Evolutionary conservation across 2,113 vertebrate species (phyloP).

Genomic region (Larimichthys polyactis): DNA sequence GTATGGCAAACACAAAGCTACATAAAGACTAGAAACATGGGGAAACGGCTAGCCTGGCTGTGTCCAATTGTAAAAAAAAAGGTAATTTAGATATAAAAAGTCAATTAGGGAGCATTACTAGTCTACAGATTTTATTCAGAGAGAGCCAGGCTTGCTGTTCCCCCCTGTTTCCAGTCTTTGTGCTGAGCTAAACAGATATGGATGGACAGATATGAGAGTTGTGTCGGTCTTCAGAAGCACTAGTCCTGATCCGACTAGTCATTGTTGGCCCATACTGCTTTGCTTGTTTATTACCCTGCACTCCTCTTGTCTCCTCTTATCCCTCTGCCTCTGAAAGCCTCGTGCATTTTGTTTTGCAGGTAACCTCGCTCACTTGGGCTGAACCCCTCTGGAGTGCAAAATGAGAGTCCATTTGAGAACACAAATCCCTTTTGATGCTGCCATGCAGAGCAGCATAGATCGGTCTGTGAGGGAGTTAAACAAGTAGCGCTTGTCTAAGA

Average conservation of each 20-base stretch:
- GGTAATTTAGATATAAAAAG: neutral
- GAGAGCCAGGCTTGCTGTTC: neutral
- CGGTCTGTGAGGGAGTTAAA: slow-evolving; percentile 42
- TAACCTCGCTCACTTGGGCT: slow-evolving; percentile 34
- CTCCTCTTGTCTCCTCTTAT: slow-evolving; percentile 13
- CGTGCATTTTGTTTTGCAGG: slow-evolving; percentile 52
- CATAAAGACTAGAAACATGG: neutral
- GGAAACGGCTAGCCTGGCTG: too few relatives aligned
- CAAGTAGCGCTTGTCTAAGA: slow-evolving; percentile 53
- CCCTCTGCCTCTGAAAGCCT: slow-evolving; percentile 36
- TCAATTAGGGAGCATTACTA: neutral
- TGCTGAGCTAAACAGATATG: neutral
- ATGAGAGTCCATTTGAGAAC: slow-evolving; percentile 56
- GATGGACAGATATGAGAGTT: neutral
- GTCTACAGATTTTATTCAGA: neutral
- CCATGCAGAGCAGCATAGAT: slow-evolving; percentile 32
- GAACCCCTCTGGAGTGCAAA: slow-evolving; percentile 44
- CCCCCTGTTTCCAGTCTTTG: neutral
- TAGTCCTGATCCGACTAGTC: neutral
- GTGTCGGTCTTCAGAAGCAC: neutral
- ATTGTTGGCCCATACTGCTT: neutral
- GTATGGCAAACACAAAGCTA: neutral
- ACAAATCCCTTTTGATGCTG: slow-evolving; percentile 48
- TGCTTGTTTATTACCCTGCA: slow-evolving; percentile 27
- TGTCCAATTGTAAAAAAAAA: neutral